phyloP scores from a whole-genome alignment of 2,797 vertebrate species.

The Adrianichthys oophorus region DNA sequence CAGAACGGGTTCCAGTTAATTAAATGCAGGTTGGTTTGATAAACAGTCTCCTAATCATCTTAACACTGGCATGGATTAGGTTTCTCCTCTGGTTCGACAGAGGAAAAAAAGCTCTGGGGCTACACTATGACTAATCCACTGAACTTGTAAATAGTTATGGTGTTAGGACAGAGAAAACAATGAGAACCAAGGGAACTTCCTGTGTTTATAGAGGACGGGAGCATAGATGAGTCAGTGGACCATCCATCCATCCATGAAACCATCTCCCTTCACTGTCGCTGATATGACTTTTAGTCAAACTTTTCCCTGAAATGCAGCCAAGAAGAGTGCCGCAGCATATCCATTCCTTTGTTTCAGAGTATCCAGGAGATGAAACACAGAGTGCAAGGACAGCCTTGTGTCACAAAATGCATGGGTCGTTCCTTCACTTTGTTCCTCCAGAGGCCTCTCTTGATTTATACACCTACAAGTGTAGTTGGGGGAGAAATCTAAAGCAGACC shows the following conservation, averaged over 20 bases:
- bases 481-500: constrained; percentile 61
- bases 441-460: constrained; percentile 66
- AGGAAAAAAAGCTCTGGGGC: constrained; percentile 51
- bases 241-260: constrained; percentile 41
- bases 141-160: constrained; percentile 81
- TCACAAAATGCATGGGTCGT: constrained; percentile 72
- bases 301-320: not conserved
- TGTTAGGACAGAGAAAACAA: constrained; percentile 81
- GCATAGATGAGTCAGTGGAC: constrained; percentile 74
- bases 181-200: constrained; percentile 80
- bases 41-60: constrained; percentile 76
- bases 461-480: constrained; percentile 43
- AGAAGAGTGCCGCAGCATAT: not conserved
- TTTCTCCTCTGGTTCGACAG: constrained; percentile 74
- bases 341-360: constrained; percentile 64
- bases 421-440: constrained; percentile 35
- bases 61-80: constrained; percentile 67
- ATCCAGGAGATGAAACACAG: constrained; percentile 74
- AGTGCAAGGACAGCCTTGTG: constrained; percentile 73
- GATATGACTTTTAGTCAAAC: constrained; percentile 10
- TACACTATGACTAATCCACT: constrained; percentile 81
- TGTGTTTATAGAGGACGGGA: constrained; percentile 80
- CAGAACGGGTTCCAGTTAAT: constrained; percentile 64
- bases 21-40: constrained; percentile 61
- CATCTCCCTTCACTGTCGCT: constrained; percentile 17